Evolutionary conservation across 2,888 invertebrate genomes (phyloP).

Genomic region (Trachelus tabidus): DNA sequence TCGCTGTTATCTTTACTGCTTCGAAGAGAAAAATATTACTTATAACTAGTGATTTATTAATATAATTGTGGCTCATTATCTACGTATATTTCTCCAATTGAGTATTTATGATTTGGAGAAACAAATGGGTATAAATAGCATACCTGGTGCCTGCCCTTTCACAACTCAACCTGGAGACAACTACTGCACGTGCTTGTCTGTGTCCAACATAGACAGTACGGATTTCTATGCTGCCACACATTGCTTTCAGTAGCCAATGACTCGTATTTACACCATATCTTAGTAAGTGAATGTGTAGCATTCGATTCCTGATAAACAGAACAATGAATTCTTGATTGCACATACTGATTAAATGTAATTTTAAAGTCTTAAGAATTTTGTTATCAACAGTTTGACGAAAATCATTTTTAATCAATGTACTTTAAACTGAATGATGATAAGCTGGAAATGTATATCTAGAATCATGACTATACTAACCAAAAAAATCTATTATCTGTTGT

Average conservation of each 20-base stretch:
- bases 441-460: background rate
- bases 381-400: background rate
- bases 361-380: background rate
- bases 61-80: background rate
- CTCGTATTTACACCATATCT: slow-evolving; percentile 91
- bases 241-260: slow-evolving; percentile 92
- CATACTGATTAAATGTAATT: background rate
- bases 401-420: background rate
- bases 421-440: background rate
- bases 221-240: slow-evolving; percentile 98
- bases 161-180: slow-evolving; percentile 95
- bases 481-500: slow-evolving; percentile 96
- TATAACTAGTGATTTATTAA: background rate
- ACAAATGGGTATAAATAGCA: slow-evolving; percentile 10
- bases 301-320: slow-evolving; percentile 80
- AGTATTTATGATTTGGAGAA: background rate
- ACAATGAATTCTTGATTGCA: background rate
- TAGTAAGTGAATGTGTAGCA: slow-evolving; percentile 92
- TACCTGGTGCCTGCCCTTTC: slow-evolving; percentile 95
- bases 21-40: background rate
- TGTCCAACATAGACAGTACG: slow-evolving; percentile 98
- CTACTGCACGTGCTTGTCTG: slow-evolving; percentile 92
- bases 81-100: background rate
- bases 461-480: slow-evolving; percentile 72
- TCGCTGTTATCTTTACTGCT: background rate